Percentiles rank a stretch among this genome's conserved stretches.
These are phyloP conservation scores for Spodoptera exigua DNA, from an alignment of 2,888 invertebrate species.

Conservation along the genomic window DNA sequence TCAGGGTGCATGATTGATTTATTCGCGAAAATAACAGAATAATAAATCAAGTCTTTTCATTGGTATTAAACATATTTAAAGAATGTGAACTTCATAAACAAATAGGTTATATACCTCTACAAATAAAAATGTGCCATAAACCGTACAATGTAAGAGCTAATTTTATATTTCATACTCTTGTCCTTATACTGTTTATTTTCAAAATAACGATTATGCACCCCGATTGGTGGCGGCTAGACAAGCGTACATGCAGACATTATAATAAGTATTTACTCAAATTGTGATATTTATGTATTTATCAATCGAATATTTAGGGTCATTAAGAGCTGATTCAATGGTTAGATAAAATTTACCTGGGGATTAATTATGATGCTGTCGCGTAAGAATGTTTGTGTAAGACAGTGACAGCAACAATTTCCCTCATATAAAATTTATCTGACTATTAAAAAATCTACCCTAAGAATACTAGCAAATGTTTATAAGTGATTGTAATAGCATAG, in stretches of 20 bases:
- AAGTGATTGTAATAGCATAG: no score
- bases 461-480: no score
- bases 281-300: conserved; percentile 53
- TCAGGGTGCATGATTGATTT: conserved; percentile 9
- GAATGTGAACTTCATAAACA: no score
- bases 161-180: background rate
- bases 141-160: conserved; percentile 4
- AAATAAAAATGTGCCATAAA: conserved; percentile 40
- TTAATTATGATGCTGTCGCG: no score
- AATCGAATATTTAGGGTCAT: conserved; percentile 19
- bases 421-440: no score
- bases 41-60: background rate
- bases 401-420: no score
- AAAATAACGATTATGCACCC: conserved; percentile 5
- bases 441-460: no score
- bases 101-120: background rate
- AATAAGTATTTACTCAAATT: conserved; percentile 43
- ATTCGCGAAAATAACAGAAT: conserved; percentile 5
- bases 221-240: conserved; percentile 1
- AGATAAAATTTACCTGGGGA: background rate
- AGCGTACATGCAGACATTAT: conserved; percentile 8
- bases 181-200: background rate
- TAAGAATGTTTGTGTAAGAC: no score
- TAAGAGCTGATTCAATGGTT: conserved; percentile 9
- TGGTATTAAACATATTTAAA: no score